Evolutionary conservation across 2,113 vertebrate species (phyloP).

Genomic region (Chrysemys picta): DNA sequence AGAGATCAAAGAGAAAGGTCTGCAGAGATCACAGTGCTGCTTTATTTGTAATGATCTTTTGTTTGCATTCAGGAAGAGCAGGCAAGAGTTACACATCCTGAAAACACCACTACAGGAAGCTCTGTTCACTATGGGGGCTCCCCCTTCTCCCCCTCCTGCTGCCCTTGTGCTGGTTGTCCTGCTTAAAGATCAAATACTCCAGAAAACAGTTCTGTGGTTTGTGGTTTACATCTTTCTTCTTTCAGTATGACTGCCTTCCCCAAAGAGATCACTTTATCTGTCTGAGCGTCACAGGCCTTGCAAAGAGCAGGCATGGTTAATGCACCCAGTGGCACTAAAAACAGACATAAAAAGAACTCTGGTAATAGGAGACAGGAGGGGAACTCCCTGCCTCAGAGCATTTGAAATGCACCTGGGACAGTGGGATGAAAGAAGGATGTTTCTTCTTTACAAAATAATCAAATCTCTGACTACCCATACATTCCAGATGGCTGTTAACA

Average conservation of each 20-base stretch:
- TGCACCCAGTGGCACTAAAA: background rate
- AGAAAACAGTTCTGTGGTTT: background rate
- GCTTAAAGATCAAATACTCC: background rate
- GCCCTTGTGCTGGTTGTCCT: background rate
- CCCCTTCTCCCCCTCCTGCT: background rate
- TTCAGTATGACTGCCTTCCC: background rate
- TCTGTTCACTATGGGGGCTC: rapidly evolving
- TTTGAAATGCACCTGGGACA: background rate
- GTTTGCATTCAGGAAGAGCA: background rate
- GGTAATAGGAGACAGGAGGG: background rate
- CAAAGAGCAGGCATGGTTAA: background rate
- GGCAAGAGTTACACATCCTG: background rate
- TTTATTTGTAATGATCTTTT: background rate
- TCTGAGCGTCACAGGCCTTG: background rate
- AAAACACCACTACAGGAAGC: background rate
- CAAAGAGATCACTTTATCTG: background rate
- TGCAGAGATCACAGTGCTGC: background rate
- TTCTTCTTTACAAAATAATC: constrained; percentile 16
- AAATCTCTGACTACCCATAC: background rate
- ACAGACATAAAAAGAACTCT: background rate
- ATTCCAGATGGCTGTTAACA: no score
- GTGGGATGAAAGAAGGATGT: background rate
- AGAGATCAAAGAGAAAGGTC: background rate
- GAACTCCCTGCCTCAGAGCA: background rate
- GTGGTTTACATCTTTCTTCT: background rate